Evolutionary conservation across 1,140 invertebrate genomes (phyloP).

Genomic region (Coelopa frigida): DNA sequence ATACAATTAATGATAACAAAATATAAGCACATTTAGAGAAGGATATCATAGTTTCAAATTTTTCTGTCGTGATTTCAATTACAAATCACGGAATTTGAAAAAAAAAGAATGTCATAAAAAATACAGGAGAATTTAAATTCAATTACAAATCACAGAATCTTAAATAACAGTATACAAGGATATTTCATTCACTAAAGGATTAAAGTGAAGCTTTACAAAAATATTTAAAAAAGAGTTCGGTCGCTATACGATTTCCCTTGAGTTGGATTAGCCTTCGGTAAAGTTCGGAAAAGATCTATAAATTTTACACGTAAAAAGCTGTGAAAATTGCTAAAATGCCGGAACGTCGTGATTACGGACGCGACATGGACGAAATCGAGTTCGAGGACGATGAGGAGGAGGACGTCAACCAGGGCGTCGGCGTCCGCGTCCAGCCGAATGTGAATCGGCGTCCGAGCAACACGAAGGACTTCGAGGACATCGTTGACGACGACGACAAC

Average conservation of each 20-base stretch:
- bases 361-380: constrained; percentile 38
- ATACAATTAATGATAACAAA: too few species aligned
- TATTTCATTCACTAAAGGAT: background rate
- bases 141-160: too few species aligned
- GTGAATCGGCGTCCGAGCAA: constrained; percentile 18
- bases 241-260: too few species aligned
- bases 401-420: constrained; percentile 34
- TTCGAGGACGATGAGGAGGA: constrained; percentile 40
- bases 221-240: background rate
- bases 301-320: background rate
- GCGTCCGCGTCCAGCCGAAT: constrained; percentile 25
- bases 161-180: background rate
- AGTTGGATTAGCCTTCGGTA: too few species aligned
- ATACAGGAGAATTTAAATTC: too few species aligned
- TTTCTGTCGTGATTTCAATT: too few species aligned
- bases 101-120: background rate
- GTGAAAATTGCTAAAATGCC: constrained; percentile 22
- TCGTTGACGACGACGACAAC: constrained; percentile 20
- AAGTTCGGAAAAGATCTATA: too few species aligned
- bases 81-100: background rate
- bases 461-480: constrained; percentile 11
- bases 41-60: too few species aligned
- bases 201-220: background rate
- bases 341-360: constrained; percentile 30
- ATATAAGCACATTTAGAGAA: too few species aligned